phyloP scores from a whole-genome alignment of 2,113 vertebrate species.

The Meleagris gallopavo region DNA sequence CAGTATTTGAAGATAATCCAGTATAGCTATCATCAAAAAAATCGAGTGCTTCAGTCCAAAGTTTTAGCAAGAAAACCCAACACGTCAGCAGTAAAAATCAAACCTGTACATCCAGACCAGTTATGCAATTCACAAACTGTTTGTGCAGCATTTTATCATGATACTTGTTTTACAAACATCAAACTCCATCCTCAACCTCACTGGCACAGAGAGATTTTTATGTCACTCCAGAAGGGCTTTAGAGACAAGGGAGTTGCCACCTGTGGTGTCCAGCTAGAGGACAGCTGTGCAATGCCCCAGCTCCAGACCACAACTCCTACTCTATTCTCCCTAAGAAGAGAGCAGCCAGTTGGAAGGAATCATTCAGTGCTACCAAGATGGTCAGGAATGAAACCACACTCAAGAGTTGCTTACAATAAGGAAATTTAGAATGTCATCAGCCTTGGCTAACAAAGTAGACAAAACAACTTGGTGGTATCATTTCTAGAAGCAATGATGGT shows the following conservation, averaged over 20 bases:
- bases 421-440: background rate
- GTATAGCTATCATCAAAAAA: background rate
- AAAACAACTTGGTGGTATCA: background rate
- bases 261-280: background rate
- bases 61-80: background rate
- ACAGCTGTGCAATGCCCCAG: background rate
- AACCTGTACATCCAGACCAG: background rate
- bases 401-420: background rate
- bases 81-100: background rate
- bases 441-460: background rate
- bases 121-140: background rate
- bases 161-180: background rate
- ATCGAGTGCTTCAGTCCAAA: background rate
- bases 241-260: background rate
- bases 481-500: background rate
- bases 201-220: background rate
- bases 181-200: background rate
- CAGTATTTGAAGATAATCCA: background rate
- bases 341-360: background rate
- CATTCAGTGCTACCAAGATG: background rate
- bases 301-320: background rate
- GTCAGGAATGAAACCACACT: background rate
- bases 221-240: background rate
- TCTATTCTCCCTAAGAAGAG: background rate
- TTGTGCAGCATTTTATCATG: background rate